Evolutionary conservation across 1,140 invertebrate genomes (phyloP).

Genomic region (Cecropterus lyciades): DNA sequence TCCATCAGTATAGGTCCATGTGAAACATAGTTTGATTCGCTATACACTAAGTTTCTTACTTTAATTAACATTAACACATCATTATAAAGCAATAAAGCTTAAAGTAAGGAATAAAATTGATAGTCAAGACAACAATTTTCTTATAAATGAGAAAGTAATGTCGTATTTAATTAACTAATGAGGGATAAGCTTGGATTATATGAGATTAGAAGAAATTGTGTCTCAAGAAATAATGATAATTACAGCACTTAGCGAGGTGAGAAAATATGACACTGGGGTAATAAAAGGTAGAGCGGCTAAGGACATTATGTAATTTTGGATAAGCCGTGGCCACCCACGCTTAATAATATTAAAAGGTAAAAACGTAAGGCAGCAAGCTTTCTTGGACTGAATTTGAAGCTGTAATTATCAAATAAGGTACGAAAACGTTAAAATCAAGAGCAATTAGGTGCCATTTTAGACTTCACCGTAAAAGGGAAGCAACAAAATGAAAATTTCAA

Average conservation of each 20-base stretch:
- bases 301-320: background rate
- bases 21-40: too few relatives aligned
- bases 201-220: background rate
- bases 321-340: background rate
- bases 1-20: background rate
- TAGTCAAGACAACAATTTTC: too few relatives aligned
- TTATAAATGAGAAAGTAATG: too few relatives aligned
- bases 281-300: background rate
- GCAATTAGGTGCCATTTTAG: conserved; percentile 17
- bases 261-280: background rate
- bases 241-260: background rate
- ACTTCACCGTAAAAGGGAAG: background rate
- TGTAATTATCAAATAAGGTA: conserved; percentile 19
- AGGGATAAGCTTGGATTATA: background rate
- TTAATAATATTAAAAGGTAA: background rate
- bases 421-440: conserved; percentile 13
- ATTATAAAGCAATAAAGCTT: too few relatives aligned
- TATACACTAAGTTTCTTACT: too few relatives aligned
- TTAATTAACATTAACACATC: too few relatives aligned
- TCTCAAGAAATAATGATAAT: conserved; percentile 1
- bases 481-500: conserved; percentile 21
- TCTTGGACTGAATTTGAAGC: conserved; percentile 6
- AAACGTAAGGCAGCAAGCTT: too few relatives aligned
- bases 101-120: too few relatives aligned
- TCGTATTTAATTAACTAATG: background rate